Conservation (phyloP, 2,113 vertebrate species). For the Miniopterus natalensis region DNA sequence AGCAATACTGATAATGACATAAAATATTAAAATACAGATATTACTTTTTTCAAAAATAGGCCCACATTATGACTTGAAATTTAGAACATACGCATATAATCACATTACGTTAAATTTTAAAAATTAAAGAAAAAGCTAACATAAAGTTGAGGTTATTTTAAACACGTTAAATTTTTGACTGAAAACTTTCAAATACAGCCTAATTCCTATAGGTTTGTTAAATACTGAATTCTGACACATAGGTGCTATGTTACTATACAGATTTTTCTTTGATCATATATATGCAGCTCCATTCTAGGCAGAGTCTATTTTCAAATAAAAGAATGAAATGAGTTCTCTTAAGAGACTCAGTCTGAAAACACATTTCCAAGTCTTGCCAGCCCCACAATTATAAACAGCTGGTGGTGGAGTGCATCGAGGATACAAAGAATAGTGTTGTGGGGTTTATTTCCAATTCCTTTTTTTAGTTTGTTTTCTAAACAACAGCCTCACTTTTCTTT, state of each 20-base stretch:
- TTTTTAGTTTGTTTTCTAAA: conserved; percentile 48
- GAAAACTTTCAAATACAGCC: background rate
- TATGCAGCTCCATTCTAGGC: background rate
- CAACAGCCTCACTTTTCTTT: background rate
- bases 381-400: conserved; percentile 27
- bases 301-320: conserved; percentile 33
- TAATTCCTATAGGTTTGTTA: background rate
- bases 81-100: background rate
- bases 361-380: background rate
- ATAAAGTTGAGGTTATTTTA: background rate
- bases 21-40: background rate
- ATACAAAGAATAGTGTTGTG: background rate
- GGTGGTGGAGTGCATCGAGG: background rate
- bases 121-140: background rate
- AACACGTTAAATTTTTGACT: background rate
- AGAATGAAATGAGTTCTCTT: background rate
- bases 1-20: background rate
- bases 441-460: conserved; percentile 34
- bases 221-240: background rate
- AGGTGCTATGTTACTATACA: background rate
- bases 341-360: conserved; percentile 25
- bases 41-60: background rate
- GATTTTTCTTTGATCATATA: background rate
- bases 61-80: background rate
- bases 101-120: background rate